Evolutionary conservation across 1,140 invertebrate genomes (phyloP).

Genomic region (Drosophila suzukii): DNA sequence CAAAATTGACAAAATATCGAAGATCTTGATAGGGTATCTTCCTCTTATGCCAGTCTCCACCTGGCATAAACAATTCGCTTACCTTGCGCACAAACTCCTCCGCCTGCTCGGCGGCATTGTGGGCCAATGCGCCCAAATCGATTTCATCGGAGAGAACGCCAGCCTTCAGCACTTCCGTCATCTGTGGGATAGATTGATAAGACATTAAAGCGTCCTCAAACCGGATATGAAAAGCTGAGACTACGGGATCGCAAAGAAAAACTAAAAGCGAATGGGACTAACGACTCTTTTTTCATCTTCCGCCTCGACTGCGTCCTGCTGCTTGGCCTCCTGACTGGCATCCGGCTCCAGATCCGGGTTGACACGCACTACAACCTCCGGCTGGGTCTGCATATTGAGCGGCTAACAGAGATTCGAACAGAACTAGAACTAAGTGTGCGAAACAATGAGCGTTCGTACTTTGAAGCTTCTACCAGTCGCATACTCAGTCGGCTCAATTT

Average conservation of each 20-base stretch:
- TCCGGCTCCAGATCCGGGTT: conserved; percentile 17
- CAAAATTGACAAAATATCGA: not conserved
- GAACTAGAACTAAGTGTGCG: conserved; percentile 40
- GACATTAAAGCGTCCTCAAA: not conserved
- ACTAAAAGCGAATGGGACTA: conserved; percentile 42
- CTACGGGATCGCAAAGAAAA: not conserved
- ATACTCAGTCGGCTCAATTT: conserved; percentile 56
- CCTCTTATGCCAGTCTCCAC: not conserved
- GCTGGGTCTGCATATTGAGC: conserved; percentile 42
- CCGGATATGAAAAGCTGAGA: conserved; percentile 20
- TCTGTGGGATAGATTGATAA: conserved; percentile 84
- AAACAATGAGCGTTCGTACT: conserved; percentile 43
- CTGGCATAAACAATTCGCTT: conserved; percentile 24
- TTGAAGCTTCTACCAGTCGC: conserved; percentile 55
- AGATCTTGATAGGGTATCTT: not conserved
- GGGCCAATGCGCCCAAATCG: conserved; percentile 91
- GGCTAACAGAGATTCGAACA: conserved; percentile 31
- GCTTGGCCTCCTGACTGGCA: conserved; percentile 14
- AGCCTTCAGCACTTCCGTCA: conserved; percentile 93
- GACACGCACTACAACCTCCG: conserved; percentile 42
- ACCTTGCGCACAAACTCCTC: conserved; percentile 97
- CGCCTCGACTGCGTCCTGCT: conserved; percentile 32
- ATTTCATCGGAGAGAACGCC: conserved; percentile 93
- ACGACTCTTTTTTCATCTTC: conserved; percentile 41
- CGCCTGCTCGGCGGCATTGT: conserved; percentile 96